Evolutionary conservation across 2,113 vertebrate genomes (phyloP).

Genomic region (Seriola quinqueradiata): DNA sequence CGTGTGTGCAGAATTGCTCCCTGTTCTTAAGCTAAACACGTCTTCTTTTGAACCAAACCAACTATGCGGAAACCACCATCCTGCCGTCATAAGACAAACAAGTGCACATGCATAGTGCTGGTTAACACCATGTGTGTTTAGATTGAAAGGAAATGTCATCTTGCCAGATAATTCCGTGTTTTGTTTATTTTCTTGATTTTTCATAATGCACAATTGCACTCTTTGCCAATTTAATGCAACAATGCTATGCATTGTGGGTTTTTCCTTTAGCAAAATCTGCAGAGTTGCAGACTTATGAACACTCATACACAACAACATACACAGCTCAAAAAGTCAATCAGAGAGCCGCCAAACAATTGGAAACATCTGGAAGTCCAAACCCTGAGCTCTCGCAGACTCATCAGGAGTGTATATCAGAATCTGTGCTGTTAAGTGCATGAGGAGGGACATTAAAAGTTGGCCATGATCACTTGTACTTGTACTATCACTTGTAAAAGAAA

Average conservation of each 20-base stretch:
- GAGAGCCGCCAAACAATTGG: neutral
- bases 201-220: neutral
- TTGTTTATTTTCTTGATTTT: neutral
- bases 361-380: neutral
- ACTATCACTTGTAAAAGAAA: no score
- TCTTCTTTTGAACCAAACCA: no score
- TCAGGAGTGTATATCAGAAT: neutral
- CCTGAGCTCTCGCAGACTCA: neutral
- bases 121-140: neutral
- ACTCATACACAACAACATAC: neutral
- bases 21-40: no score
- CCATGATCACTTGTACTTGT: neutral
- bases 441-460: neutral
- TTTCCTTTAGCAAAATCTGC: neutral
- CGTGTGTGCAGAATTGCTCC: neutral
- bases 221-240: neutral
- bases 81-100: neutral
- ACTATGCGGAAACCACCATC: neutral
- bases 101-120: neutral
- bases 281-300: neutral
- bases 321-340: neutral
- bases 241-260: neutral
- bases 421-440: neutral
- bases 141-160: neutral
- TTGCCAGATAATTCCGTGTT: neutral